Base-by-base conservation (phyloP, 2,113 vertebrate genomes). In the Mola mola region DNA sequence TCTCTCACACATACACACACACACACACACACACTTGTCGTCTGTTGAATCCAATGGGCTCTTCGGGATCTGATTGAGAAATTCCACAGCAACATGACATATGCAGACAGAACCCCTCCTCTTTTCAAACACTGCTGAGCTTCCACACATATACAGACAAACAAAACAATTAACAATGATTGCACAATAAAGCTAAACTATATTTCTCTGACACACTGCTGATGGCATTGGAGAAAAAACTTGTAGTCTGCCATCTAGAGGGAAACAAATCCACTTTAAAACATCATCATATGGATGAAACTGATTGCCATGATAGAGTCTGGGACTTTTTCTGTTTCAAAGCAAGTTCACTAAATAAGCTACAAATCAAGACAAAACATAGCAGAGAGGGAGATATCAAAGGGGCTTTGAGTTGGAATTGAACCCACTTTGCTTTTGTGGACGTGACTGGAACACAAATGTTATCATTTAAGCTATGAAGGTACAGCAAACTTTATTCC, bases 51-150 rank as follows among this genome's bases (percentile, higher is more conserved):
- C 72, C 64, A 72, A 59, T 63, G 78, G 69, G 65, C 65, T 67
- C 46, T 49, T 77, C 82, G 75, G 48, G 34, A 68, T 74, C 41
- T 56, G 67, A 85, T 53, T 70, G 78, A 63, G 72, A 84, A 81
- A 82, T 84, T 83, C 74, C 78, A 68, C 72, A 85, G 43, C 21
- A 33, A 31, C 53, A 46, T 44, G 67, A 71, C 66, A 60, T 53
- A 60, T n/a, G 43, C 37, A 82, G 1, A 79, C 67, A 46, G 36
- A 67, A 28, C 56, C 65, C 53, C 81, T 78, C 76, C 79, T 82
- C 25, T 43, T 52, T 60, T 60, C 61, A 70, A 75, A 38, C 53
- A 49, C 36, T 3, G 36, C 2, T 63, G 50, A 77, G 64, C 50
- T 56, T 40, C 10, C 21, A 64, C 36, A 58, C 8, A 49, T 12